A percentile compares a stretch with the other conserved stretches of the same genome.
Evolutionary conservation across 2,113 vertebrate species (phyloP).

Genomic region (Litocranius walleri): DNA sequence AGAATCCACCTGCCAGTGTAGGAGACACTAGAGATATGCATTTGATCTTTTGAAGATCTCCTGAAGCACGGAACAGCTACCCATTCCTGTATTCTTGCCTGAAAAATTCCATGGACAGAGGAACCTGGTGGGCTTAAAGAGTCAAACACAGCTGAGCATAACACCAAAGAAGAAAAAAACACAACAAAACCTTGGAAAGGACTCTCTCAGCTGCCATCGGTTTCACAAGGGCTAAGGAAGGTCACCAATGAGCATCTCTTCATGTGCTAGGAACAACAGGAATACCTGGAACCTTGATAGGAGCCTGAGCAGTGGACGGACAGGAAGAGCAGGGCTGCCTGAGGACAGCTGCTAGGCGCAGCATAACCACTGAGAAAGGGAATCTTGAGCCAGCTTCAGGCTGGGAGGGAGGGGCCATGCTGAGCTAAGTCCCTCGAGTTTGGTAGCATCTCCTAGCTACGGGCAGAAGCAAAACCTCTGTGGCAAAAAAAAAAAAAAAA

Average conservation of each 20-base stretch:
- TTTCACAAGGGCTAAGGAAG: neutral
- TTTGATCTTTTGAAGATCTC: neutral
- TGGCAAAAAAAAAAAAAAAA: neutral
- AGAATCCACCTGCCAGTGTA: neutral
- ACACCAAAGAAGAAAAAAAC: neutral
- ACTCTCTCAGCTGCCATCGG: neutral
- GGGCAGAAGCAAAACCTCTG: neutral
- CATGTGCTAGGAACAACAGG: neutral
- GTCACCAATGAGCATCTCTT: neutral
- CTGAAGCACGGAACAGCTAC: neutral
- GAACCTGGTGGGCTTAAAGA: neutral
- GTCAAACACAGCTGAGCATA: neutral
- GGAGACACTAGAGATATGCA: neutral
- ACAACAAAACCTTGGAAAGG: neutral
- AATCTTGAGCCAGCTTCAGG: neutral
- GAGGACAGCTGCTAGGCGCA: neutral
- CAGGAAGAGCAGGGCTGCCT: neutral
- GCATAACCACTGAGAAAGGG: too few species aligned
- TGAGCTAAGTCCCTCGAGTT: neutral
- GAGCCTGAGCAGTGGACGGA: neutral
- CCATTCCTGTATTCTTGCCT: neutral
- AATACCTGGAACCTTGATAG: neutral
- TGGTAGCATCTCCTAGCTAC: neutral
- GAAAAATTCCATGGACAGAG: neutral
- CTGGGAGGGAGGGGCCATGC: neutral